Percentiles rank a stretch among this genome's conserved stretches.
Evolutionary conservation across 92 coral and sea anemone species (phyloP).

Genomic region (Siderastrea siderea): DNA sequence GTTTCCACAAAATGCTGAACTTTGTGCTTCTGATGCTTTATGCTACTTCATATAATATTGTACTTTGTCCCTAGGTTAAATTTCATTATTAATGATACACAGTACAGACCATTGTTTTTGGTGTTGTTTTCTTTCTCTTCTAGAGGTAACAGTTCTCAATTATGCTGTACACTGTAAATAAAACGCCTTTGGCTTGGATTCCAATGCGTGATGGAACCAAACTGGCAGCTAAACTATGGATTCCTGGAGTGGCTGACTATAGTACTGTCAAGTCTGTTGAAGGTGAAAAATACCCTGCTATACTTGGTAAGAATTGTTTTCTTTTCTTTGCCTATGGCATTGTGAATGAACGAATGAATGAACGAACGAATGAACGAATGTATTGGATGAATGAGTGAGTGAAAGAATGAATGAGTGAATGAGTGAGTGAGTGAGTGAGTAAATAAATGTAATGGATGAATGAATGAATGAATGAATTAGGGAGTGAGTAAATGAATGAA

Average conservation of each 20-base stretch:
- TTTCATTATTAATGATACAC: too few species aligned
- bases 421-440: too few species aligned
- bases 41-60: too few species aligned
- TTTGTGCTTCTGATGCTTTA: too few species aligned
- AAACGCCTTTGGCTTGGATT: slow-evolving; percentile 75
- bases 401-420: too few species aligned
- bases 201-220: slow-evolving; percentile 64
- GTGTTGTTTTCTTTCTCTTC: background rate
- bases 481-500: too few species aligned
- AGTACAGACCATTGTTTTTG: background rate
- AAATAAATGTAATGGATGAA: too few species aligned
- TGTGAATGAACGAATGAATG: too few species aligned
- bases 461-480: too few species aligned
- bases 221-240: slow-evolving; percentile 80
- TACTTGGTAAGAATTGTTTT: slow-evolving; percentile 68
- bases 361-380: background rate
- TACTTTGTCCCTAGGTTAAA: too few species aligned
- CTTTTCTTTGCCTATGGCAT: background rate
- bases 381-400: too few species aligned
- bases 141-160: background rate
- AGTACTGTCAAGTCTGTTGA: background rate
- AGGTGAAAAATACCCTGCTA: slow-evolving; percentile 69
- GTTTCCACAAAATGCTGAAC: too few species aligned
- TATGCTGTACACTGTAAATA: slow-evolving; percentile 58
- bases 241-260: slow-evolving; percentile 44